Percentiles rank a stretch among this genome's conserved stretches.
These are phyloP conservation scores for Drosophila greeni DNA, from an alignment of 2,888 invertebrate genomes.

Conservation along the genomic window DNA sequence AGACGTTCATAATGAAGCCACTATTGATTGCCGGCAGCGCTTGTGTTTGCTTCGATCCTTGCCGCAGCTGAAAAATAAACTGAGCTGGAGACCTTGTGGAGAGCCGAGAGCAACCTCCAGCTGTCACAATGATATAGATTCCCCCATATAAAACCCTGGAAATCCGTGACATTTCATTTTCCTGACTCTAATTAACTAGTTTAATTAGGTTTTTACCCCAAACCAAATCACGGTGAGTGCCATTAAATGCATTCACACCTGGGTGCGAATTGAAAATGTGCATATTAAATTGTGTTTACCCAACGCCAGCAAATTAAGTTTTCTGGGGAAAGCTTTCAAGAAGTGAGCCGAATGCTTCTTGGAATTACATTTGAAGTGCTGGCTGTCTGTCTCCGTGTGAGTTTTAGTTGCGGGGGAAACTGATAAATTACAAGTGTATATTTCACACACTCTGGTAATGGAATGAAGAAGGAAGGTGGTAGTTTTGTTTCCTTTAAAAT, in stretches of 20 bases:
- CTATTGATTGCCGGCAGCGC: constrained; percentile 42
- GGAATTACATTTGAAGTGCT: constrained; percentile 12
- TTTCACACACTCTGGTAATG: background rate
- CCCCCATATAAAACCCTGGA: background rate
- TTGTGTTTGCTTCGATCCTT: constrained; percentile 21
- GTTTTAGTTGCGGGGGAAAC: background rate
- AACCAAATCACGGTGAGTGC: constrained; percentile 6
- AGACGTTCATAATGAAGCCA: constrained; percentile 43
- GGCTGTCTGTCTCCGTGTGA: background rate
- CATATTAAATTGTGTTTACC: constrained; percentile 6
- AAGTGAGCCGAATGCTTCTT: no score
- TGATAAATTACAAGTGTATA: constrained; percentile 1
- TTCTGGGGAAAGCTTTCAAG: background rate
- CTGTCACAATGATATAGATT: constrained; percentile 10
- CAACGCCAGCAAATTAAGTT: constrained; percentile 4
- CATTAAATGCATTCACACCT: constrained; percentile 14
- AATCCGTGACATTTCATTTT: constrained; percentile 1
- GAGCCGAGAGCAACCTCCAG: constrained; percentile 2
- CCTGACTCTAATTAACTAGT: constrained; percentile 12
- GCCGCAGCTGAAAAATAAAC: constrained; percentile 12
- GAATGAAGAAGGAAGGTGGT: background rate
- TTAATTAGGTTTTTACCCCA: constrained; percentile 19
- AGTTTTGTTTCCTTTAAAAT: background rate
- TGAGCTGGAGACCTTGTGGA: constrained; percentile 2
- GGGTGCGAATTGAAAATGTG: constrained; percentile 12